Conservation (phyloP, 2,797 vertebrate species). For the Rhinophrynus dorsalis region DNA sequence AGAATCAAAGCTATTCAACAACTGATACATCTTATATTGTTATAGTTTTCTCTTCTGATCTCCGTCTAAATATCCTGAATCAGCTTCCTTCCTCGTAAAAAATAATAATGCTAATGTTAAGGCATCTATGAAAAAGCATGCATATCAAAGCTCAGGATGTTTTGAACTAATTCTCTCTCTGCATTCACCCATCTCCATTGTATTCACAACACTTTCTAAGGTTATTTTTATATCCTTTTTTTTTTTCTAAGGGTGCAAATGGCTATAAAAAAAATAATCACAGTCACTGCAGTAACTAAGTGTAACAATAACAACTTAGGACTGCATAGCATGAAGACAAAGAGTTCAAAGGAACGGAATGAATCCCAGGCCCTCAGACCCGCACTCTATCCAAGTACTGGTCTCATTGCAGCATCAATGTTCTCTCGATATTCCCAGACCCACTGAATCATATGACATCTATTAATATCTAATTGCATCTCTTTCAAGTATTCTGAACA, state of each 20-base stretch:
- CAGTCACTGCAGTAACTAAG: constrained; percentile 45
- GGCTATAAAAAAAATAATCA: constrained; percentile 46
- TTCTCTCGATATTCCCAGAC: too few relatives aligned
- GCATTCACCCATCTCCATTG: constrained; percentile 39
- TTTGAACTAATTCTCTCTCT: constrained; percentile 31
- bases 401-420: constrained; percentile 24
- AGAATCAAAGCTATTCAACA: constrained; percentile 38
- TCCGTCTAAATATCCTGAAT: constrained; percentile 36
- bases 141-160: constrained; percentile 47
- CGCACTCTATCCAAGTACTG: constrained; percentile 25
- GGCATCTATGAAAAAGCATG: constrained; percentile 14
- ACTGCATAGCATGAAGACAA: constrained; percentile 33
- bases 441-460: constrained; percentile 2
- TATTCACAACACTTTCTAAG: constrained; percentile 47
- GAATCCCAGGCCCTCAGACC: constrained; percentile 34
- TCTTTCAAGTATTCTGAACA: too few relatives aligned
- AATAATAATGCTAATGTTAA: too few relatives aligned
- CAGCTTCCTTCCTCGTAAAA: constrained; percentile 39
- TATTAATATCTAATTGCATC: background rate
- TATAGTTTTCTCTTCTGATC: constrained; percentile 30
- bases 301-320: constrained; percentile 40
- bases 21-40: constrained; percentile 20
- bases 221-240: constrained; percentile 40
- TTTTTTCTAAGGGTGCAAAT: constrained; percentile 44
- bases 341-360: constrained; percentile 44